phyloP scores from a whole-genome alignment of 2,888 invertebrate species.

The Campoletis raptor region DNA sequence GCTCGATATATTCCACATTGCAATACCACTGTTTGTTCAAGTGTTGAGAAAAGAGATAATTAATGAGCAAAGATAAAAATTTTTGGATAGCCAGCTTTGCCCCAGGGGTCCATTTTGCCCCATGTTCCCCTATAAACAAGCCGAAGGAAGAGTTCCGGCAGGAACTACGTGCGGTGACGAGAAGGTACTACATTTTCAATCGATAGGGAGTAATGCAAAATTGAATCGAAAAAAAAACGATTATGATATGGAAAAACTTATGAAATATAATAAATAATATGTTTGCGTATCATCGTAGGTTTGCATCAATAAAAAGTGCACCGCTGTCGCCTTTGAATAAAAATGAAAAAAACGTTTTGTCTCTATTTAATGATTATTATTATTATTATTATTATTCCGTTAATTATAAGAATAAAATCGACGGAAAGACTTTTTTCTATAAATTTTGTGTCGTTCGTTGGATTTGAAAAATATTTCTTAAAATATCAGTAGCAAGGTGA shows the following conservation, averaged over 20 bases:
- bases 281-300: not conserved
- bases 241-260: not conserved
- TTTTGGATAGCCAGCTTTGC: too few species aligned
- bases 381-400: not conserved
- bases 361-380: not conserved
- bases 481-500: slow-evolving; percentile 7
- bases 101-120: too few species aligned
- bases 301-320: slow-evolving; percentile 19
- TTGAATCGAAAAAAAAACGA: not conserved
- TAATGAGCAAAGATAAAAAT: too few species aligned
- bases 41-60: not conserved
- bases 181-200: slow-evolving; percentile 10
- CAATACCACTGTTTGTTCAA: not conserved
- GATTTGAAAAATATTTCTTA: slow-evolving; percentile 32
- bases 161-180: slow-evolving; percentile 20
- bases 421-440: not conserved
- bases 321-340: not conserved
- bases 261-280: not conserved
- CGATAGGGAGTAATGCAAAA: not conserved
- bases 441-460: not conserved
- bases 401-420: not conserved
- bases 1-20: not conserved
- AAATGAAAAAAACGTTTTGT: not conserved
- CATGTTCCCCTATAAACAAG: too few species aligned
- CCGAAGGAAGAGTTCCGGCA: slow-evolving; percentile 21